Evolutionary conservation across 2,797 vertebrate species (phyloP).

Genomic region (Catharus ustulatus): DNA sequence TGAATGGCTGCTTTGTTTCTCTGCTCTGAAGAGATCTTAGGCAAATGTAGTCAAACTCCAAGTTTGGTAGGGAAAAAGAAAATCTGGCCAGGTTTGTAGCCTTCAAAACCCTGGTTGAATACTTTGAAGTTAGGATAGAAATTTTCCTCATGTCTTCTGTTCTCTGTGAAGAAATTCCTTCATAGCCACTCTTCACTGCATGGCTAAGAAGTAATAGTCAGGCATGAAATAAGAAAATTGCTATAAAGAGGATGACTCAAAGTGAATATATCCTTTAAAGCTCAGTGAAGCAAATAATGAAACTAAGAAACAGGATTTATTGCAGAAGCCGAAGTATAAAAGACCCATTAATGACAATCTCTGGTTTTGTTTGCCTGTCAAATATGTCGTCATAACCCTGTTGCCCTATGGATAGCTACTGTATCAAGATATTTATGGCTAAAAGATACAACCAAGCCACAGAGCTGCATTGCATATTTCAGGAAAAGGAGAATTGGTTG

Average conservation of each 20-base stretch:
- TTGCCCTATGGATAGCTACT: neutral
- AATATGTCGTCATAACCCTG: neutral
- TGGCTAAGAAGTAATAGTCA: neutral
- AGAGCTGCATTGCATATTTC: neutral
- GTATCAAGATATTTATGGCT: neutral
- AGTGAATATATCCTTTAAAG: neutral
- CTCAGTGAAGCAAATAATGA: neutral
- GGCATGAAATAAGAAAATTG: neutral
- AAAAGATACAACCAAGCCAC: neutral
- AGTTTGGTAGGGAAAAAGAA: neutral
- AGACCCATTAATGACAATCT: neutral
- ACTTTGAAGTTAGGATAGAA: neutral
- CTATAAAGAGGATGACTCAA: neutral
- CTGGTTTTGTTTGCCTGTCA: neutral
- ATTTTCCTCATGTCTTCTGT: neutral
- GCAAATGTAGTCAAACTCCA: constrained; percentile 21
- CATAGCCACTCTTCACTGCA: neutral
- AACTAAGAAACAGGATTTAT: neutral
- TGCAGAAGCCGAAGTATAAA: neutral
- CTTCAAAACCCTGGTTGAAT: neutral
- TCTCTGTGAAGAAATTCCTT: neutral
- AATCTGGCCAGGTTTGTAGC: neutral
- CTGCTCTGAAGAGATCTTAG: neutral
- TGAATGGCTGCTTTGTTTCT: constrained; percentile 49
- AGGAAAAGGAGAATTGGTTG: neutral